Percentiles rank a stretch among this genome's conserved stretches.
These are phyloP conservation scores for Eutrigla gurnardus DNA, from an alignment of 2,797 vertebrate genomes.

Conservation along the genomic window DNA sequence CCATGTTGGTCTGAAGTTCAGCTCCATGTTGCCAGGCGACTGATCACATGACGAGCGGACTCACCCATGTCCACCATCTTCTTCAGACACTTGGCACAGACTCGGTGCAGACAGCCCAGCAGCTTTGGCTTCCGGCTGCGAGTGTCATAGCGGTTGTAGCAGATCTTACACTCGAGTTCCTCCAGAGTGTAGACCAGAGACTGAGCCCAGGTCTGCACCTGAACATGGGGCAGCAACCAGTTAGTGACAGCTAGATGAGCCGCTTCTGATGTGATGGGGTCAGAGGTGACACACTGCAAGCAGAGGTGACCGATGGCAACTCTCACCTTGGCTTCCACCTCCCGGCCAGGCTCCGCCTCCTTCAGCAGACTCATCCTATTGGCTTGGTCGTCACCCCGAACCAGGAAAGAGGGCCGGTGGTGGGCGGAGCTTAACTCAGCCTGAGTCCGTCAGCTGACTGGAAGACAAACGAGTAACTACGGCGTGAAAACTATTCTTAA, in stretches of 20 bases:
- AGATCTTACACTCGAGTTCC: slow-evolving; percentile 92
- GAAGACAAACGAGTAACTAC: background rate
- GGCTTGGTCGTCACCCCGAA: slow-evolving; percentile 15
- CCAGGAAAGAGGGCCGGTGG: background rate
- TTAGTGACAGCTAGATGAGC: background rate
- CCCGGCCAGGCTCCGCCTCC: slow-evolving; percentile 52
- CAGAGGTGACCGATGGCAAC: slow-evolving; percentile 12
- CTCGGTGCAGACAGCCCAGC: slow-evolving; percentile 86
- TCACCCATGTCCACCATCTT: slow-evolving; percentile 86
- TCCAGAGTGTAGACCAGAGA: slow-evolving; percentile 75
- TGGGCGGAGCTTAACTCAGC: slow-evolving; percentile 27
- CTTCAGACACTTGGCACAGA: slow-evolving; percentile 89
- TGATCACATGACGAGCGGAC: slow-evolving; percentile 14
- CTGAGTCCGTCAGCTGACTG: slow-evolving; percentile 32
- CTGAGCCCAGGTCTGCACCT: slow-evolving; percentile 64
- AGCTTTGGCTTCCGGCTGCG: slow-evolving; percentile 86
- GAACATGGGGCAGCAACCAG: background rate
- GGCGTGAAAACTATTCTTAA: background rate
- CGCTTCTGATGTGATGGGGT: background rate
- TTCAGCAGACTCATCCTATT: slow-evolving; percentile 60
- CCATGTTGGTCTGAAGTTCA: background rate
- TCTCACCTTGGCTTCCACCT: slow-evolving; percentile 69
- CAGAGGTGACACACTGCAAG: background rate
- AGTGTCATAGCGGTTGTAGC: slow-evolving; percentile 88
- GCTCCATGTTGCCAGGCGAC: no score